A percentile compares a stretch with the other conserved stretches of the same genome.
Evolutionary conservation across 2,888 invertebrate species (phyloP).

Genomic region (Blera fallax): DNA sequence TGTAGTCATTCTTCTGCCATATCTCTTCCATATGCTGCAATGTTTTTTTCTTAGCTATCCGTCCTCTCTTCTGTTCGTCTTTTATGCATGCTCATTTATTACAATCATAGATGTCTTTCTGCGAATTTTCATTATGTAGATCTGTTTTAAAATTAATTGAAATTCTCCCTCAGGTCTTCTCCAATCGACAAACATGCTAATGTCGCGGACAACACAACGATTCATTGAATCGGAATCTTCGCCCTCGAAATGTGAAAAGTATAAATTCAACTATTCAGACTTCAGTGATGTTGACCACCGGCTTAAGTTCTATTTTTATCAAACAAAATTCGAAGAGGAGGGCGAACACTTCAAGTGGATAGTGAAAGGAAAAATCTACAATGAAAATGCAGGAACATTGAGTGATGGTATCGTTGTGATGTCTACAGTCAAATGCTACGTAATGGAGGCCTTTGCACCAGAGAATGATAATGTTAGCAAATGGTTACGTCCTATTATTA

Average conservation of each 20-base stretch:
- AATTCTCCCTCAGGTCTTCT: conserved; percentile 80
- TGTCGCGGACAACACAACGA: conserved; percentile 79
- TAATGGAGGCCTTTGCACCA: conserved; percentile 82
- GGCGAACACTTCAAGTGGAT: conserved; percentile 83
- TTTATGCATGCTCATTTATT: too few relatives aligned
- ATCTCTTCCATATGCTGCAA: too few relatives aligned
- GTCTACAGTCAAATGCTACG: conserved; percentile 83
- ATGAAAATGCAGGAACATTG: conserved; percentile 79
- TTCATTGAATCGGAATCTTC: conserved; percentile 75
- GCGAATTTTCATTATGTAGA: background rate
- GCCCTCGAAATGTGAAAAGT: conserved; percentile 75
- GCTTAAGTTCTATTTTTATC: conserved; percentile 84
- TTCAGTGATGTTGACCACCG: conserved; percentile 84
- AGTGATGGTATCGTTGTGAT: conserved; percentile 83
- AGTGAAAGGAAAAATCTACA: conserved; percentile 82
- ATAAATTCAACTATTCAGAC: conserved; percentile 83
- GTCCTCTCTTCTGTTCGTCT: too few relatives aligned
- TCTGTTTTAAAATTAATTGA: too few relatives aligned
- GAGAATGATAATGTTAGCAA: conserved; percentile 83
- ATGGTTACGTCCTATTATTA: conserved; percentile 83
- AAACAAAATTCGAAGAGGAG: conserved; percentile 83
- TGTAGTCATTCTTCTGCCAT: too few relatives aligned
- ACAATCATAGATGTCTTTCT: too few relatives aligned
- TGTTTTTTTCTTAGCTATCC: too few relatives aligned
- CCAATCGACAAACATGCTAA: conserved; percentile 82